phyloP scores from a whole-genome alignment of 2,888 invertebrate species.

The Leptothorax acervorum region DNA sequence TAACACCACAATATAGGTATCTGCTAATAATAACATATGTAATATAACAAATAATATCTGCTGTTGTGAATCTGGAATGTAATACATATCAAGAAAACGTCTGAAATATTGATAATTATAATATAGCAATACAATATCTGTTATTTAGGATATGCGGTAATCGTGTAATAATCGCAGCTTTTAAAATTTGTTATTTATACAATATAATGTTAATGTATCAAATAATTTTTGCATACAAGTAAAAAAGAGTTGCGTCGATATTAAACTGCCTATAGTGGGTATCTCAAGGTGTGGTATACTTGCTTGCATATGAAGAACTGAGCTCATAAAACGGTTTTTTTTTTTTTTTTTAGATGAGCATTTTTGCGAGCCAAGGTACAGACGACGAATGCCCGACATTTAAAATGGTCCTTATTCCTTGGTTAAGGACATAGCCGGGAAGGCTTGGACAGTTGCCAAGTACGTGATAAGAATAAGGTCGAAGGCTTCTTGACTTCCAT shows the following conservation, averaged over 20 bases:
- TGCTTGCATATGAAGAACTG: background rate
- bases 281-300: background rate
- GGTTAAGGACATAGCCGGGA: conserved; percentile 63
- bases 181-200: background rate
- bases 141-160: background rate
- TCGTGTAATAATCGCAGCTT: background rate
- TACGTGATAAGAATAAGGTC: conserved; percentile 76
- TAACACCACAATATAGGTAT: background rate
- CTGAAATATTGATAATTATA: background rate
- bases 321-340: background rate
- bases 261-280: background rate
- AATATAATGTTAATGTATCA: background rate
- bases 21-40: background rate
- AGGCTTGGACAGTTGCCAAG: conserved; percentile 71
- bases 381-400: conserved; percentile 69
- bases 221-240: background rate
- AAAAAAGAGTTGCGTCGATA: background rate
- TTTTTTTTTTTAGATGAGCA: conserved; percentile 2
- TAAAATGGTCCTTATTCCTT: conserved; percentile 66
- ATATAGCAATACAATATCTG: background rate
- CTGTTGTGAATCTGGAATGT: background rate
- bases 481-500: conserved; percentile 63
- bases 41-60: background rate
- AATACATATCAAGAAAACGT: background rate
- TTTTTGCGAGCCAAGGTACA: conserved; percentile 57